Conservation (phyloP, 2,888 invertebrate genomes). For the Chrysina gloriosa region DNA sequence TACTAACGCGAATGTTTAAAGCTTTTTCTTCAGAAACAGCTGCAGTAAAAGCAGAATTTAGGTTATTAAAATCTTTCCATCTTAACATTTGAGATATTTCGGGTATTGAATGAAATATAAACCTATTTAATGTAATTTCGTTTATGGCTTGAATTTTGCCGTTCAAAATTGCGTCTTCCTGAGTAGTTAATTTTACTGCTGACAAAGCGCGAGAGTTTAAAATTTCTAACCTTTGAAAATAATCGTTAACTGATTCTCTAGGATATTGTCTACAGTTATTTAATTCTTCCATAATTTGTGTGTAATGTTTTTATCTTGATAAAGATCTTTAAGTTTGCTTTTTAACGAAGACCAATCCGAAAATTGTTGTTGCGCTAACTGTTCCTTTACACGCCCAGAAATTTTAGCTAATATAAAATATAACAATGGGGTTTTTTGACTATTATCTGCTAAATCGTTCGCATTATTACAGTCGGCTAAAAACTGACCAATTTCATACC, state of each 20-base stretch:
- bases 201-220: neutral
- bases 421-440: neutral
- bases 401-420: constrained; percentile 6
- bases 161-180: neutral
- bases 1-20: neutral
- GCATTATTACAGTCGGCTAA: constrained; percentile 17
- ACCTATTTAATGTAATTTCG: constrained; percentile 7
- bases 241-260: constrained; percentile 36
- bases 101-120: neutral
- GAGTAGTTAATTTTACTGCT: neutral
- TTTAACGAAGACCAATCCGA: constrained; percentile 29
- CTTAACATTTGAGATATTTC: constrained; percentile 5
- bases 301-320: constrained; percentile 43
- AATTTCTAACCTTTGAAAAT: neutral
- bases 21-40: neutral
- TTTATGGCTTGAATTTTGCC: constrained; percentile 13
- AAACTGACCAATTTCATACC: neutral
- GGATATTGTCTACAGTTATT: constrained; percentile 21
- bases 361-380: constrained; percentile 4
- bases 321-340: constrained; percentile 28
- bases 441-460: neutral
- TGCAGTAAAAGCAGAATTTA: constrained; percentile 2
- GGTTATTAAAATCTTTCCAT: neutral
- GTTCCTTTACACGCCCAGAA: neutral
- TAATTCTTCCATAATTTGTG: constrained; percentile 36